Conservation (phyloP, 2,113 vertebrate genomes). For the crab-eating macaque (Macaca fascicularis) region DNA sequence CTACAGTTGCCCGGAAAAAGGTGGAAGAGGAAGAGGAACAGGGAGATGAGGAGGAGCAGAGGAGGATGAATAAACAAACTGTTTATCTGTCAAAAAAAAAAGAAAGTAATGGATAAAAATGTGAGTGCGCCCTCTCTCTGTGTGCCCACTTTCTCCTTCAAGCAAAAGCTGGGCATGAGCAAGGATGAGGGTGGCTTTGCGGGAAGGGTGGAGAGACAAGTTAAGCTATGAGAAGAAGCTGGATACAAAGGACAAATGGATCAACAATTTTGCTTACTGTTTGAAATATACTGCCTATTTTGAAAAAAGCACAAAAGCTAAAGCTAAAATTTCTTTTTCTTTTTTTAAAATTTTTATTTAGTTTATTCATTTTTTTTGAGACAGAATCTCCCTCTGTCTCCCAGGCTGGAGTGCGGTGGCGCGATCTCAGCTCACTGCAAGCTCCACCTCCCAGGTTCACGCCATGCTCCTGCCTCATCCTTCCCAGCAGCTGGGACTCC, state of each 20-base stretch:
- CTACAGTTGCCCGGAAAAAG: too few species aligned
- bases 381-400: too few species aligned
- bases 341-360: too few species aligned
- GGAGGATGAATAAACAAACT: too few species aligned
- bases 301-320: not conserved
- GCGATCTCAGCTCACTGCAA: too few species aligned
- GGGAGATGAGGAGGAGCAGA: too few species aligned
- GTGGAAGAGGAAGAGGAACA: too few species aligned
- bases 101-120: not conserved
- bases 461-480: too few species aligned
- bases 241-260: not conserved
- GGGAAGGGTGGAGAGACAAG: not conserved
- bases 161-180: not conserved
- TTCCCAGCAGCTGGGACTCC: too few species aligned
- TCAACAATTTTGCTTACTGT: not conserved
- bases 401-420: too few species aligned
- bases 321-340: not conserved
- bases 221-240: not conserved
- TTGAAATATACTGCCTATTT: not conserved
- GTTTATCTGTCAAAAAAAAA: too few species aligned
- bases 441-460: fast-evolving
- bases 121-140: not conserved
- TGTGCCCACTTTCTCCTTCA: not conserved
- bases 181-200: not conserved
- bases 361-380: too few species aligned